Evolutionary conservation across 2,888 invertebrate genomes (phyloP).

Genomic region (Acrobasis consociella): DNA sequence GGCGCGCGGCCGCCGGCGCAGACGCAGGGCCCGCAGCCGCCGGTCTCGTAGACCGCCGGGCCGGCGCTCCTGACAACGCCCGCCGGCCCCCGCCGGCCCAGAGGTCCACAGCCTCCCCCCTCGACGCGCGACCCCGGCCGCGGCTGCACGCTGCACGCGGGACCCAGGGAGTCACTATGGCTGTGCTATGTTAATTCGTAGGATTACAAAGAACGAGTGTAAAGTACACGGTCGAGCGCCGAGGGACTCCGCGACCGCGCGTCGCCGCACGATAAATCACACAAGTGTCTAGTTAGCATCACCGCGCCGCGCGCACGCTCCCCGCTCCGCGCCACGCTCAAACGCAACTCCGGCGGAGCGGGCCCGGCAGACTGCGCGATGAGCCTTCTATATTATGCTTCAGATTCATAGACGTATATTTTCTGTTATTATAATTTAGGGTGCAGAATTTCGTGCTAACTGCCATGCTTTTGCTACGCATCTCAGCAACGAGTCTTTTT

Average conservation of each 20-base stretch:
- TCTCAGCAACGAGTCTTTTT: conserved; percentile 68
- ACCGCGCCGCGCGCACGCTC: conserved; percentile 35
- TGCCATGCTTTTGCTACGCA: conserved; percentile 77
- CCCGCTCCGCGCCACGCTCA: conserved; percentile 22
- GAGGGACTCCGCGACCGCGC: conserved; percentile 47
- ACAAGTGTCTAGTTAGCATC: conserved; percentile 44
- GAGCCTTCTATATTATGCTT: conserved; percentile 54
- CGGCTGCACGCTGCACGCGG: conserved; percentile 42
- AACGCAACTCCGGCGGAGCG: conserved; percentile 23
- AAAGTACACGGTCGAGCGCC: conserved; percentile 58
- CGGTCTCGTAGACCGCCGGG: conserved; percentile 68
- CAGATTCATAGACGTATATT: conserved; percentile 64
- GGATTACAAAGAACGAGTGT: conserved; percentile 62
- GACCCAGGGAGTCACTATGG: conserved; percentile 63
- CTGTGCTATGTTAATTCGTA: conserved; percentile 77
- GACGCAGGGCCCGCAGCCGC: conserved; percentile 74
- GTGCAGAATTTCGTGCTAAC: conserved; percentile 79
- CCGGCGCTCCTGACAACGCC: conserved; percentile 47
- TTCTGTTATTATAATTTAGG: conserved; percentile 70
- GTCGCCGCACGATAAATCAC: conserved; percentile 41
- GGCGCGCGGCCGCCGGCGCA: conserved; percentile 65
- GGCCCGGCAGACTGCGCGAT: conserved; percentile 39
- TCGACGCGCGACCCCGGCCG: conserved; percentile 60
- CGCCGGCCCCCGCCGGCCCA: conserved; percentile 54
- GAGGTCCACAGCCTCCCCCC: conserved; percentile 55